Conservation (phyloP, 2,888 invertebrate genomes). For the Epinotia ramella region DNA sequence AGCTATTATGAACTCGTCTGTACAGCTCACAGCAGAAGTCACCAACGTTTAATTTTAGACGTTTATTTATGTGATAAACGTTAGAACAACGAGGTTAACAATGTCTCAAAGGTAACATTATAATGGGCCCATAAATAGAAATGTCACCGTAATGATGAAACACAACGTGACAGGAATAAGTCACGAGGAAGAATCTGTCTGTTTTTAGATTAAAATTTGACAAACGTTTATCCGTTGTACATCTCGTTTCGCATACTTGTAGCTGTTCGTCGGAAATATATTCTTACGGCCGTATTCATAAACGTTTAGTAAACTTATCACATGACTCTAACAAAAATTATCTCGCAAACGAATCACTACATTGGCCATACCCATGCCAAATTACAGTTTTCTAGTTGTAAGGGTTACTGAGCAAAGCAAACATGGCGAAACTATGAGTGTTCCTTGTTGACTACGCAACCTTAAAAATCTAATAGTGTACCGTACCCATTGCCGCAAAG, state of each 20-base stretch:
- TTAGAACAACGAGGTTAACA: constrained; percentile 7
- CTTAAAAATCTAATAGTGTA: background rate
- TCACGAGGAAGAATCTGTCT: background rate
- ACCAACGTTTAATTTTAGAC: background rate
- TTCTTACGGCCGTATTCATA: too few relatives aligned
- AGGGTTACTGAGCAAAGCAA: too few relatives aligned
- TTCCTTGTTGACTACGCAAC: too few relatives aligned
- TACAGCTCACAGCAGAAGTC: background rate
- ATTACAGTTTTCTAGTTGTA: too few relatives aligned
- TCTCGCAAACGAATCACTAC: too few relatives aligned
- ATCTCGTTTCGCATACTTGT: background rate
- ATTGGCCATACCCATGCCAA: too few relatives aligned
- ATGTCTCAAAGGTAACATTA: background rate
- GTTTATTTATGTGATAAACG: background rate
- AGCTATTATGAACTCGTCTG: too few relatives aligned
- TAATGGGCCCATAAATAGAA: constrained; percentile 23
- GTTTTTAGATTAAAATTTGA: background rate
- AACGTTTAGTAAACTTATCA: too few relatives aligned
- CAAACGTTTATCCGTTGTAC: background rate
- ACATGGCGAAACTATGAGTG: too few relatives aligned
- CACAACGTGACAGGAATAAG: background rate
- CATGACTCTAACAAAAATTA: too few relatives aligned
- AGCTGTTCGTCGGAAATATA: too few relatives aligned
- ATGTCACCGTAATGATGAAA: constrained; percentile 12
- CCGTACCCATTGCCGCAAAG: background rate